Conservation (phyloP, 2,113 vertebrate species). For the Psilopogon haemacephalus region DNA sequence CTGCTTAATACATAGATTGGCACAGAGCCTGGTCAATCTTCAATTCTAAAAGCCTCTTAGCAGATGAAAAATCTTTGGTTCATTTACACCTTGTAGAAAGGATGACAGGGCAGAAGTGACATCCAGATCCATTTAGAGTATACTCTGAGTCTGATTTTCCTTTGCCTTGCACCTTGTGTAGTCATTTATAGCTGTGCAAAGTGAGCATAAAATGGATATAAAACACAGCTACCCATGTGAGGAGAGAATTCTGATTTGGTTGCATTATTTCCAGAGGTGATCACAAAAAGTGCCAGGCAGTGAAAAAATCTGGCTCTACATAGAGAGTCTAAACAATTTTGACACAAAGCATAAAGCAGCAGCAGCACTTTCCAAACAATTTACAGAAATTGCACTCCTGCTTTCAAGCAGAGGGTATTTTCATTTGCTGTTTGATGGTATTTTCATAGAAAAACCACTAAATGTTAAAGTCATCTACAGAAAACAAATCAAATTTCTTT, state of each 20-base stretch:
- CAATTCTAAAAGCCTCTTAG: conserved; percentile 59
- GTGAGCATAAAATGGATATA: conserved; percentile 38
- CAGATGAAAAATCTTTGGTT: conserved; percentile 58
- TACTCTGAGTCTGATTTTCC: conserved; percentile 22
- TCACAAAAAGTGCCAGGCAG: background rate
- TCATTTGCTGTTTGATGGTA: background rate
- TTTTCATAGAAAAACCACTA: background rate
- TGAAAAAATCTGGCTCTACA: conserved; percentile 13
- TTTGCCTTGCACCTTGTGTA: conserved; percentile 34
- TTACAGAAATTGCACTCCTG: background rate
- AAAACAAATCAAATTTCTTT: background rate
- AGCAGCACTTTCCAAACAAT: background rate
- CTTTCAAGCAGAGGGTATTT: background rate
- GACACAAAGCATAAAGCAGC: background rate
- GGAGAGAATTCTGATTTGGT: conserved; percentile 26
- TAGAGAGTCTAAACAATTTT: conserved; percentile 13
- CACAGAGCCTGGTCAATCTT: conserved; percentile 37
- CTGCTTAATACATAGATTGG: conserved; percentile 53
- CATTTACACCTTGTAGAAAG: conserved; percentile 71
- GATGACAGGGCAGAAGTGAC: conserved; percentile 61
- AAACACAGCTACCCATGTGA: background rate
- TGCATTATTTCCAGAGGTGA: conserved; percentile 45
- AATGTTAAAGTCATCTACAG: background rate
- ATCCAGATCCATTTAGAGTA: conserved; percentile 59
- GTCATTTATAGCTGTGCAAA: conserved; percentile 46